These are phyloP conservation scores for Dryococelus australis DNA, from an alignment of 2,888 invertebrate species.

Conservation along the genomic window DNA sequence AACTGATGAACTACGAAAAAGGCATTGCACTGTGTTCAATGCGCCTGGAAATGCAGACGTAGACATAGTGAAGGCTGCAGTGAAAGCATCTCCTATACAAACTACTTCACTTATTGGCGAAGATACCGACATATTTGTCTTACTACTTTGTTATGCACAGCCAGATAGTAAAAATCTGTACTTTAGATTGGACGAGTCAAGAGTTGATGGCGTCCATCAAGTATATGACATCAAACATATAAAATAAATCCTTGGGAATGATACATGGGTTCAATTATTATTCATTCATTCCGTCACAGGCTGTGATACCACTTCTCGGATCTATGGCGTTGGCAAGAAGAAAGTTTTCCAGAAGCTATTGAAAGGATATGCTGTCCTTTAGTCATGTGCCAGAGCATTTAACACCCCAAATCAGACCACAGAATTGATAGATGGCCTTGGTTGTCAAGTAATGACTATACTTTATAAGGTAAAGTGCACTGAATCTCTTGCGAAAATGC, in stretches of 20 bases:
- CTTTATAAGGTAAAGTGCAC: neutral
- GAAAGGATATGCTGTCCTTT: neutral
- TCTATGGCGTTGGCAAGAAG: slow-evolving; percentile 11
- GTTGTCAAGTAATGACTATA: neutral
- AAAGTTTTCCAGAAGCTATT: neutral
- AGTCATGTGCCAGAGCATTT: neutral
- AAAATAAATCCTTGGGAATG: neutral
- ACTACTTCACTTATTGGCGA: neutral
- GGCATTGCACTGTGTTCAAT: slow-evolving; percentile 3
- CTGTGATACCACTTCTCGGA: neutral
- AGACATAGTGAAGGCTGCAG: neutral
- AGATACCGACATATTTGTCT: neutral
- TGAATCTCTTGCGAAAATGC: neutral
- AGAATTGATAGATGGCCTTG: neutral
- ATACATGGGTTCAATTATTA: neutral
- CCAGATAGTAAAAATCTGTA: neutral
- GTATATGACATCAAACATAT: neutral
- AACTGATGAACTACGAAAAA: neutral
- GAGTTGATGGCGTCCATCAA: too few species aligned
- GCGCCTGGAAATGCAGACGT: neutral
- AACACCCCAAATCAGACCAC: neutral
- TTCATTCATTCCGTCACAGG: neutral
- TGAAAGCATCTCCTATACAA: neutral
- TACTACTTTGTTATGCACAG: neutral
- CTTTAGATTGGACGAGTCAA: neutral